Conservation (phyloP, 2,888 invertebrate species). For the Stenichneumon culpator region DNA sequence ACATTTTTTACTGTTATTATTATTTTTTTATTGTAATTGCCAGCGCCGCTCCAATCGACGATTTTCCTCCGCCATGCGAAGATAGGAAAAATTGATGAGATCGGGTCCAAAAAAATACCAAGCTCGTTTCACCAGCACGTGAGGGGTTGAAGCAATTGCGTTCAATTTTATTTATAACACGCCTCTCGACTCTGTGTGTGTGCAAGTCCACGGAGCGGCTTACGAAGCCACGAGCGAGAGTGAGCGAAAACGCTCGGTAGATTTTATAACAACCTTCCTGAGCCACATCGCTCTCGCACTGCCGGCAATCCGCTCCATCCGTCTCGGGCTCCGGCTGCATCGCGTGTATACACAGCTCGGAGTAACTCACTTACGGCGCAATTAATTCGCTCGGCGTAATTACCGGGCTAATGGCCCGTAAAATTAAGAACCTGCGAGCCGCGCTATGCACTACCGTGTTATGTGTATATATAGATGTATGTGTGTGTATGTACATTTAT, state of each 20-base stretch:
- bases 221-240: conserved; percentile 11
- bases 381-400: conserved; percentile 81
- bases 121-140: conserved; percentile 4
- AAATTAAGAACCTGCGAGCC: conserved; percentile 80
- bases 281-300: conserved; percentile 32
- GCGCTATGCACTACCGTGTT: conserved; percentile 46
- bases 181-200: not conserved
- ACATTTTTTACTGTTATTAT: not conserved
- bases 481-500: not conserved
- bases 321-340: conserved; percentile 38
- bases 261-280: conserved; percentile 59
- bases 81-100: not conserved
- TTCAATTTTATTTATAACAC: conserved; percentile 52
- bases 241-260: conserved; percentile 32
- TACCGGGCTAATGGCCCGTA: conserved; percentile 81
- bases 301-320: conserved; percentile 53
- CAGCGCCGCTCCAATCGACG: not conserved
- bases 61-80: not conserved
- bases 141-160: conserved; percentile 28
- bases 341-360: conserved; percentile 37
- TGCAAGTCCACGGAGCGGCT: not conserved
- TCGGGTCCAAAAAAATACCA: conserved; percentile 17
- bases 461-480: not conserved
- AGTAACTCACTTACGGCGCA: conserved; percentile 81
- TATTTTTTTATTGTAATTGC: conserved; percentile 28